Evolutionary conservation across 2,888 invertebrate genomes (phyloP), one percentile per base, ranked within the genome.

Genomic region (Rambutsinella grinnellia): DNA sequence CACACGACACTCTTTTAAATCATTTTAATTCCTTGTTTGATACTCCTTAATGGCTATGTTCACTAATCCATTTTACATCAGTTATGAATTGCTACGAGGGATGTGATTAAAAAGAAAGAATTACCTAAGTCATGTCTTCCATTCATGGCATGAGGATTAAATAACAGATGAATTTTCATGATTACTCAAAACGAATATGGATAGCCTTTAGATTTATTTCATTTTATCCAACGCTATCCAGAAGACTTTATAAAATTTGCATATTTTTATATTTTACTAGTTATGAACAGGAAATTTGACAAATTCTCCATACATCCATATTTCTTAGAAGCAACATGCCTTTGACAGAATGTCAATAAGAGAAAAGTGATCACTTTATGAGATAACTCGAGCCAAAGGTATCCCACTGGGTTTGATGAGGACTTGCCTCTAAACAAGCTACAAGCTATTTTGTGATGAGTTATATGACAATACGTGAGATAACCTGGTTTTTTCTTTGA

Each of bases 1-100:
- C 74, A 75, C 75, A 75, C 75, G 75, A 75, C 67, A 75, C 23
- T 68, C 63, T 63, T 68, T 75, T 75, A 75, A 68, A 75, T 75
- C 75, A 75, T 68, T 63, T 68, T 61, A 67, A 74, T 74, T 74
- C 60, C 67, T 74, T 74, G 56, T 61, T 67, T 68, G 62, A 68
- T 75, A 75, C 68, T 75, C 75, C 68, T 75, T 61, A 74, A 61
- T 74, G 74, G 60, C 74, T 74, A 61, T 19, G 69, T 60, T 24
- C 19, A 44, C 27, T 44, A 70, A 72, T 72, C 44, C 72, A 36
- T 58, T 57, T 65, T 56, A 56, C 46, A 46, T 61, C 23, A 23
- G 23, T 44, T 44, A n/a, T n/a, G n/a, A n/a, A 36, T 3, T 5
- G 10, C 26, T 27, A 47, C 24, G 13, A 17, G 2, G 26, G 24